Percentiles rank a stretch among this genome's conserved stretches.
phyloP scores from a whole-genome alignment of 2,113 vertebrate genomes.

The Lipophrys pholis region DNA sequence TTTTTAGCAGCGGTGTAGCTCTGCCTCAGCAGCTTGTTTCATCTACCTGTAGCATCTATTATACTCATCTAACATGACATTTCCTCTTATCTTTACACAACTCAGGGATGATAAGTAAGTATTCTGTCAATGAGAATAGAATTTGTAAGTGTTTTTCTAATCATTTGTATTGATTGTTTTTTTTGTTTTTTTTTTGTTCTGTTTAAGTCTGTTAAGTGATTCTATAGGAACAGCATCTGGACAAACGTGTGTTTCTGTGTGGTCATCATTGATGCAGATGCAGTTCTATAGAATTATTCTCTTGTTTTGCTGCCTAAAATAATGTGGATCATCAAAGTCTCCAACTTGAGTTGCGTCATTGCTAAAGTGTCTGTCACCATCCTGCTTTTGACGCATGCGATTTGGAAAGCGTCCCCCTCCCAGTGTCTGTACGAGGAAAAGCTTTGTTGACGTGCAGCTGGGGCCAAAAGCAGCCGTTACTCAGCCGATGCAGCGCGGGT shows the following conservation, averaged over 20 bases:
- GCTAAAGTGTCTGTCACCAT: slow-evolving; percentile 2
- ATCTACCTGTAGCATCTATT: not conserved
- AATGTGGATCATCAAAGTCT: not conserved
- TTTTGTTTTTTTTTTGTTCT: not conserved
- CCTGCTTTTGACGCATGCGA: slow-evolving; percentile 4
- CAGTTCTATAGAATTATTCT: slow-evolving; percentile 48
- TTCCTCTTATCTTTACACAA: slow-evolving; percentile 48
- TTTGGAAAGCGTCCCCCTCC: slow-evolving; percentile 3
- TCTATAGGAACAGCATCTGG: slow-evolving; percentile 59
- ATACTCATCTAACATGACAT: slow-evolving; percentile 36
- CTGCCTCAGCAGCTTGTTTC: not conserved
- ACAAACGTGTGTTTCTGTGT: not conserved
- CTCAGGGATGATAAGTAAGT: slow-evolving; percentile 81
- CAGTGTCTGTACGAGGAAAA: slow-evolving; percentile 20
- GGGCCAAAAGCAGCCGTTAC: slow-evolving; percentile 23
- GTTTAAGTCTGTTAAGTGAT: slow-evolving; percentile 3
- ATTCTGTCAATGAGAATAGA: slow-evolving; percentile 1
- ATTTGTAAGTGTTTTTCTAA: slow-evolving; percentile 5
- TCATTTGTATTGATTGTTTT: not conserved
- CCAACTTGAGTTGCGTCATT: not conserved
- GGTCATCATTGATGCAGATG: slow-evolving; percentile 28
- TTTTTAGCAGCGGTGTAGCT: not conserved
- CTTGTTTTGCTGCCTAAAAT: not conserved
- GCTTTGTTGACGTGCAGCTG: slow-evolving; percentile 28
- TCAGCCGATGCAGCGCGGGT: slow-evolving; percentile 9